Evolutionary conservation across 2,797 vertebrate genomes (phyloP).

Genomic region (Hydrolagus colliei): DNA sequence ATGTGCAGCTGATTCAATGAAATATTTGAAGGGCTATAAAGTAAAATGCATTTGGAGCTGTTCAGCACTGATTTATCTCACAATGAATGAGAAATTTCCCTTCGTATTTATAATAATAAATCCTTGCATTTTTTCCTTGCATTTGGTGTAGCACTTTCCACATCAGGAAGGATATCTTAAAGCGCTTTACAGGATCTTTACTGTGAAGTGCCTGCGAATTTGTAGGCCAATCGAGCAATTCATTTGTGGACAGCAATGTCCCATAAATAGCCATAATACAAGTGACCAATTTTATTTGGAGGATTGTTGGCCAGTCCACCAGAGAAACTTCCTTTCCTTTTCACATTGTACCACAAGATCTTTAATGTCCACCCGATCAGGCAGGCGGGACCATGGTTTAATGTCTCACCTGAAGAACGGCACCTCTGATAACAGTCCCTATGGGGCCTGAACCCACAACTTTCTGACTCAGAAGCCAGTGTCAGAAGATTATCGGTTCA

Average conservation of each 20-base stretch:
- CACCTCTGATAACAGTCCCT: no score
- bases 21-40: not conserved
- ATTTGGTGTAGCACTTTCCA: no score
- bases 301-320: not conserved
- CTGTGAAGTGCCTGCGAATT: not conserved
- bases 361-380: not conserved
- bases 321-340: no score
- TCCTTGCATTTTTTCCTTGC: no score
- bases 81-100: slow-evolving; percentile 8
- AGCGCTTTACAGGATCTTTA: not conserved
- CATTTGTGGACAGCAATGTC: not conserved
- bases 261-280: not conserved
- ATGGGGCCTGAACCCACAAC: no score
- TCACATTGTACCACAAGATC: not conserved
- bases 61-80: not conserved
- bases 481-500: no score
- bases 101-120: not conserved
- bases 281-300: not conserved
- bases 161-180: not conserved
- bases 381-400: no score
- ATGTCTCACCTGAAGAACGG: not conserved
- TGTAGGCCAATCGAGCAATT: not conserved
- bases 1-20: slow-evolving; percentile 17
- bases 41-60: not conserved
- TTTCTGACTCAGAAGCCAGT: no score